Evolutionary conservation across 2,888 invertebrate species (phyloP), one percentile per base, ranked within the genome.

Genomic region (Cacoxenus indagator): DNA sequence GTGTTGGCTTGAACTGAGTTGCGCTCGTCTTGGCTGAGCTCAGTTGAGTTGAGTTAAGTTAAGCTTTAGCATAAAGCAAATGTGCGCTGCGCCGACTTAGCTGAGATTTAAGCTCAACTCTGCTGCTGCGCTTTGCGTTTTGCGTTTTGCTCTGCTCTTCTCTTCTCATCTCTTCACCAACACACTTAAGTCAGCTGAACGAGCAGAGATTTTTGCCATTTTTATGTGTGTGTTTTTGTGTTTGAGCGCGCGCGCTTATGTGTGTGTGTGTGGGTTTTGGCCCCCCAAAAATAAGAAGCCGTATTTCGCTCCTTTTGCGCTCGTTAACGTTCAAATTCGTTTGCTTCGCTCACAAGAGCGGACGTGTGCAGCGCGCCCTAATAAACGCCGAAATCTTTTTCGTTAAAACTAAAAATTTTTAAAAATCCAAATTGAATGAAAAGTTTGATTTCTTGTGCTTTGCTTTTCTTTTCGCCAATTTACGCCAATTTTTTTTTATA

Each of bases 281-380:
- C 19, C 43, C 24, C 43, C n/a, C 83, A 82, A 76, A 81, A 81
- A 81, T 84, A 83, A 81, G 84, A 81, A 83, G 83, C 84, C 83
- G 82, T 75, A 76, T 73, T 83, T 81, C 78, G 82, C 82, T 77
- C 80, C 81, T 43, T 84, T 75, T 78, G 68, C 74, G 75, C 81
- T 76, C 75, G 14, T 79, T 74, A 83, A 76, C 70, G 83, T 81
- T 81, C 80, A 81, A 81, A 81, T 81, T 83, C 84, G 84, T 86
- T 85, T 78, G 76, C 76, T 85, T 75, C 77, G 84, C 86, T 87
- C 85, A 81, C 79, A 85, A 76, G 85, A 87, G 87, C 86, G 84
- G 87, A 86, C 85, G 87, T 87, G 81, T 75, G 77, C 74, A 78
- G 82, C 85, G 85, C 68, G 31, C n/a, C 37, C 5, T 37, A 11